These are phyloP conservation scores for Lophotis ruficrista DNA, from an alignment of 2,113 vertebrate genomes.

Conservation along the genomic window DNA sequence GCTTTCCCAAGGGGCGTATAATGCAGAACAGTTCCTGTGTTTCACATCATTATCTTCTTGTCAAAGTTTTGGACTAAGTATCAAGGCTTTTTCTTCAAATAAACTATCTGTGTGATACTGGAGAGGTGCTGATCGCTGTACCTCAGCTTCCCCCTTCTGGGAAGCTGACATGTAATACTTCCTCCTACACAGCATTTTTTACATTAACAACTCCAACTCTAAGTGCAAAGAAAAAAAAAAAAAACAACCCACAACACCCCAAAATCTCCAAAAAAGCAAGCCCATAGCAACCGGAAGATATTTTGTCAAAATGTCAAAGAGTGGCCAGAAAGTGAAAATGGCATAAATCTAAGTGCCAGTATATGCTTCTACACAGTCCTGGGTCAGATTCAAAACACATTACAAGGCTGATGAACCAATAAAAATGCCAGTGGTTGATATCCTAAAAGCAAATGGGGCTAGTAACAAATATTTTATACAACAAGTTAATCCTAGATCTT, in stretches of 20 bases:
- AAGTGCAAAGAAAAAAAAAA: neutral
- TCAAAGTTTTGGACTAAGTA: neutral
- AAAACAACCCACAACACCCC: neutral
- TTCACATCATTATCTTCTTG: neutral
- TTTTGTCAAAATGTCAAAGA: neutral
- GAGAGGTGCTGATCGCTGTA: neutral
- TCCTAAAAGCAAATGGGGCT: neutral
- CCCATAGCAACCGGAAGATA: neutral
- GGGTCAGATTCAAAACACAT: neutral
- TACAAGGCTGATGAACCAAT: conserved; percentile 22
- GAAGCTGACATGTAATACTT: neutral
- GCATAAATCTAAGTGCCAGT: neutral
- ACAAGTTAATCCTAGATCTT: neutral
- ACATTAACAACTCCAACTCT: neutral
- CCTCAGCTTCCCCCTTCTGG: neutral
- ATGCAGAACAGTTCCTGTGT: neutral
- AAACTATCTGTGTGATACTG: neutral
- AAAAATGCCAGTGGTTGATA: conserved; percentile 5
- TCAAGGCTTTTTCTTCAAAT: neutral
- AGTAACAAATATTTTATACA: neutral
- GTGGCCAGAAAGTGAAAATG: neutral
- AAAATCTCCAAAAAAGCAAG: neutral
- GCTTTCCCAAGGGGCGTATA: neutral
- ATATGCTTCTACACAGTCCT: neutral
- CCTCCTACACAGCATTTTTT: neutral